Evolutionary conservation across 2,113 vertebrate species (phyloP).

Genomic region (Haplotaxodon microlepis): DNA sequence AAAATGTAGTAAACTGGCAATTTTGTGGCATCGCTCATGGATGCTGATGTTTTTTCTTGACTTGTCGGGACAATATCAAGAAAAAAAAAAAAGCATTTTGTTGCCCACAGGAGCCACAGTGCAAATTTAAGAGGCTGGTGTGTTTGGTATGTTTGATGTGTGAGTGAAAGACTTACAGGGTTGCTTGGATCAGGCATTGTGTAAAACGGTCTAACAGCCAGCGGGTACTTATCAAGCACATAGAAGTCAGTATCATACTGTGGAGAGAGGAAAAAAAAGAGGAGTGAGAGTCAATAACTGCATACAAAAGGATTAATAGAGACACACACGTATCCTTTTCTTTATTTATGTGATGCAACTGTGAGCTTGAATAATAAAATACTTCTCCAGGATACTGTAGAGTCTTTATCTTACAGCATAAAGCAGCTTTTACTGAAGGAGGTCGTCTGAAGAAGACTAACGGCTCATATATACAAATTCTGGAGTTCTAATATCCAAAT

Average conservation of each 20-base stretch:
- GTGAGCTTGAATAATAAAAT: neutral
- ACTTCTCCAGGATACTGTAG: neutral
- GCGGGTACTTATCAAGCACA: conserved; percentile 96
- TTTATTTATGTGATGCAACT: neutral
- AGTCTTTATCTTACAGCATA: neutral
- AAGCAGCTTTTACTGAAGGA: neutral
- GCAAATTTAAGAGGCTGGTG: neutral
- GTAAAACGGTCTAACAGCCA: conserved; percentile 97
- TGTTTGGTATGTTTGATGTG: neutral
- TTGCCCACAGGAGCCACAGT: neutral
- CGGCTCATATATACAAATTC: neutral
- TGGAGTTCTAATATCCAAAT: neutral
- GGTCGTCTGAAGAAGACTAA: neutral
- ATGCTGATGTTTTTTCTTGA: neutral
- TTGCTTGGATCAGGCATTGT: conserved; percentile 95
- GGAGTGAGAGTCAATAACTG: neutral
- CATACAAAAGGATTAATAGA: neutral
- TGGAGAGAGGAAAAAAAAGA: neutral
- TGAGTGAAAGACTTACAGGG: conserved; percentile 73
- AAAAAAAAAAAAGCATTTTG: fast-evolving
- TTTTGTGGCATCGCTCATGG: neutral
- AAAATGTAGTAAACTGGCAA: neutral
- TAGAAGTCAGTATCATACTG: conserved; percentile 99
- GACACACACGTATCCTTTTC: neutral
- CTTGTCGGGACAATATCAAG: neutral